These are phyloP conservation scores for Graptemys geographica DNA, from an alignment of 2,797 vertebrate genomes.

Conservation along the genomic window DNA sequence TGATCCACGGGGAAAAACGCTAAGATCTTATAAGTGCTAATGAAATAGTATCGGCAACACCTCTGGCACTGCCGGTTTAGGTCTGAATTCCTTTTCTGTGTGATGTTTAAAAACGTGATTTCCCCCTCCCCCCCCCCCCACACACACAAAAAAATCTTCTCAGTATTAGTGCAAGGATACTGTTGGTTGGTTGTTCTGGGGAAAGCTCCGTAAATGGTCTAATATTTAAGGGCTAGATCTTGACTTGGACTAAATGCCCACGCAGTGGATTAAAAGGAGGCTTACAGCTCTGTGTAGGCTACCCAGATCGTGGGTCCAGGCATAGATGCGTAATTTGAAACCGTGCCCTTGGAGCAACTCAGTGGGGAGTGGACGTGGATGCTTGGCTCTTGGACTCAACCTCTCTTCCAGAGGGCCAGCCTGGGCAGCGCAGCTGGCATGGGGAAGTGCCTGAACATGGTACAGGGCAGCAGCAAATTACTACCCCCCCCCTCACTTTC, in stretches of 20 bases:
- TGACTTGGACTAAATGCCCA: rapidly evolving
- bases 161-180: not conserved
- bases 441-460: rapidly evolving
- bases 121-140: no score
- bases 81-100: not conserved
- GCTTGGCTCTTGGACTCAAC: not conserved
- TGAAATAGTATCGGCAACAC: not conserved
- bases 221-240: not conserved
- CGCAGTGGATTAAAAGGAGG: rapidly evolving
- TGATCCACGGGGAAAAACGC: not conserved
- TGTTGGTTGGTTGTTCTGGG: not conserved
- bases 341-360: not conserved
- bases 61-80: not conserved
- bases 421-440: not conserved
- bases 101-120: not conserved
- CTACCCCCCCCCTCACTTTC: not conserved
- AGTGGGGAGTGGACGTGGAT: not conserved
- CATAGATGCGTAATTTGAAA: rapidly evolving
- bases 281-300: not conserved
- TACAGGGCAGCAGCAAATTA: not conserved
- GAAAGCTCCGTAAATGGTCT: not conserved
- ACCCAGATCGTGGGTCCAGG: not conserved
- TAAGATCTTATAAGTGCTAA: rapidly evolving
- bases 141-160: rapidly evolving
- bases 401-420: not conserved